These are phyloP conservation scores for Neopipo cinnamomea DNA, from an alignment of 2,113 vertebrate genomes.

Conservation along the genomic window DNA sequence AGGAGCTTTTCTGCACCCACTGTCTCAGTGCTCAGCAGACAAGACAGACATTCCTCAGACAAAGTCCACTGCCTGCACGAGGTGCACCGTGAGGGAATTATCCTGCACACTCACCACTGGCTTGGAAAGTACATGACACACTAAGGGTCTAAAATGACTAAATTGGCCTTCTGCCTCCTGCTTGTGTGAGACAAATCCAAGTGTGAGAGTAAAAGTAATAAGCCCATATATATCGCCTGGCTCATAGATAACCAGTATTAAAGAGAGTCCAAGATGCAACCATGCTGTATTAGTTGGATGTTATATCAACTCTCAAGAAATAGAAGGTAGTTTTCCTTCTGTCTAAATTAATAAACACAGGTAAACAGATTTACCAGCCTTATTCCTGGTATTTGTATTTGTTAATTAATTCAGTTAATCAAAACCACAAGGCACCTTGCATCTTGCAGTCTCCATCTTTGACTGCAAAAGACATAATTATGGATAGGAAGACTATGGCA, in stretches of 20 bases:
- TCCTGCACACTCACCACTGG: not conserved
- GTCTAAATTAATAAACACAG: not conserved
- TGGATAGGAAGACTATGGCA: not conserved
- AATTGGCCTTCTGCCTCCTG: not conserved
- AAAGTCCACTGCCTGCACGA: not conserved
- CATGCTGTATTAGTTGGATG: not conserved
- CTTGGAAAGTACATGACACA: not conserved
- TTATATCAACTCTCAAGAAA: not conserved
- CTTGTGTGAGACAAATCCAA: not conserved
- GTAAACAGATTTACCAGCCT: conserved; percentile 9
- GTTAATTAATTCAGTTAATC: conserved; percentile 12
- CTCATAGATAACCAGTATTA: not conserved
- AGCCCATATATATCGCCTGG: not conserved
- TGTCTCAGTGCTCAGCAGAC: not conserved
- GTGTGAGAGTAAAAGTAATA: not conserved
- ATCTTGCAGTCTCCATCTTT: not conserved
- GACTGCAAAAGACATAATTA: not conserved
- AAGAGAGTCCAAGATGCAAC: not conserved
- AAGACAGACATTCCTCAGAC: not conserved
- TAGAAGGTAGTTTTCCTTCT: not conserved
- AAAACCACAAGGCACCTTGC: not conserved
- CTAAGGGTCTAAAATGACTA: not conserved
- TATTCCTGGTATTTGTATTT: not conserved
- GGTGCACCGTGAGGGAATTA: not conserved
- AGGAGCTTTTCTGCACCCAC: not conserved